phyloP scores from a whole-genome alignment of 2,888 invertebrate genomes.

The Dynastes maya region DNA sequence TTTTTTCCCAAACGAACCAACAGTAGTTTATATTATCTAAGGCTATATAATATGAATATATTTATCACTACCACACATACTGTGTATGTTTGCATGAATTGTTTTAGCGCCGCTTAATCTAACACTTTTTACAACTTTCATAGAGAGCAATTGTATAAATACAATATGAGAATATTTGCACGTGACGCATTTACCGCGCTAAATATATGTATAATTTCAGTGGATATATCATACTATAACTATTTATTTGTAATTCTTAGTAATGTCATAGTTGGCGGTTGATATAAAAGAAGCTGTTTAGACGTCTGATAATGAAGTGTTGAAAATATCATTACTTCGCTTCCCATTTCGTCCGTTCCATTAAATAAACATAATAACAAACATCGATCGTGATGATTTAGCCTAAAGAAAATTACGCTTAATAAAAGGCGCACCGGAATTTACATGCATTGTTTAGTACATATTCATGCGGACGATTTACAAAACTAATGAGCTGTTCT shows the following conservation, averaged over 20 bases:
- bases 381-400: conserved; percentile 28
- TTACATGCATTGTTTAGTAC: conserved; percentile 28
- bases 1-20: too few relatives aligned
- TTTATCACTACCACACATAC: too few relatives aligned
- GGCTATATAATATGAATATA: too few relatives aligned
- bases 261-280: conserved; percentile 5
- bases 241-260: conserved; percentile 34
- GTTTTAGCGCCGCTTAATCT: too few relatives aligned
- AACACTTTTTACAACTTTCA: too few relatives aligned
- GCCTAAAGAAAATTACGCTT: conserved; percentile 21
- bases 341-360: conserved; percentile 31
- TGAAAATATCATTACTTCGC: conserved; percentile 19
- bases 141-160: too few relatives aligned
- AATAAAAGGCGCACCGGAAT: conserved; percentile 22
- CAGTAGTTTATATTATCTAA: too few relatives aligned
- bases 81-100: too few relatives aligned
- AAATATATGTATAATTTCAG: background rate
- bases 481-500: conserved; percentile 44
- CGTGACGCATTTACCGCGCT: background rate
- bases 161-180: background rate
- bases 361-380: conserved; percentile 44
- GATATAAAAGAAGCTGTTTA: conserved; percentile 35
- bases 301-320: conserved; percentile 29
- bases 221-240: background rate
- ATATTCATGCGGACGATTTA: conserved; percentile 43